phyloP scores from a whole-genome alignment of 2,888 invertebrate genomes.

The Lepidochrysops patricia region DNA sequence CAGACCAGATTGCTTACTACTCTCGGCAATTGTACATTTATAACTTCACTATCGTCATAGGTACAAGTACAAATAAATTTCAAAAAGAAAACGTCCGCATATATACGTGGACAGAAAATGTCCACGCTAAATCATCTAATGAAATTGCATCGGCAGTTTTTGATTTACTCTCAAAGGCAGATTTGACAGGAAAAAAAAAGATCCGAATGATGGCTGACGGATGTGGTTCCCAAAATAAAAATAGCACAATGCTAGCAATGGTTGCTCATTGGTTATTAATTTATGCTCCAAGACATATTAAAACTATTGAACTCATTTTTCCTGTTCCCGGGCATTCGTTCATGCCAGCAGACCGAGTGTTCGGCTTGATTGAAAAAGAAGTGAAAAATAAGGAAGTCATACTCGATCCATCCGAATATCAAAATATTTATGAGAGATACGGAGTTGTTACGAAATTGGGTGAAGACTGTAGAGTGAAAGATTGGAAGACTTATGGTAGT shows the following conservation, averaged over 20 bases:
- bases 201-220: constrained; percentile 23
- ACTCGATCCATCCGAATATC: constrained; percentile 14
- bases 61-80: constrained; percentile 19
- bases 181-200: constrained; percentile 20
- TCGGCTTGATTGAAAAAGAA: constrained; percentile 21
- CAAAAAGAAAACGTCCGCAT: constrained; percentile 24
- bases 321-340: constrained; percentile 25
- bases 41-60: constrained; percentile 21
- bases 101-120: constrained; percentile 23
- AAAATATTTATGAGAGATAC: constrained; percentile 12
- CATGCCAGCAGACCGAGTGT: constrained; percentile 23
- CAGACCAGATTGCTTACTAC: constrained; percentile 21
- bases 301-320: constrained; percentile 23
- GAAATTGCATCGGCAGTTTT: constrained; percentile 24
- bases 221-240: constrained; percentile 23
- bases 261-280: constrained; percentile 21
- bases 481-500: constrained; percentile 19
- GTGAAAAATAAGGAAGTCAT: constrained; percentile 20
- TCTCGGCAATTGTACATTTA: constrained; percentile 20
- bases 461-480: constrained; percentile 20
- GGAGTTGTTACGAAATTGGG: constrained; percentile 18
- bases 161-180: constrained; percentile 18
- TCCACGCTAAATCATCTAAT: constrained; percentile 22
- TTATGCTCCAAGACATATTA: constrained; percentile 16
- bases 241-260: constrained; percentile 24